Evolutionary conservation across 2,888 invertebrate genomes (phyloP), one percentile per base, ranked within the genome.

Genomic region (Axea sp.): DNA sequence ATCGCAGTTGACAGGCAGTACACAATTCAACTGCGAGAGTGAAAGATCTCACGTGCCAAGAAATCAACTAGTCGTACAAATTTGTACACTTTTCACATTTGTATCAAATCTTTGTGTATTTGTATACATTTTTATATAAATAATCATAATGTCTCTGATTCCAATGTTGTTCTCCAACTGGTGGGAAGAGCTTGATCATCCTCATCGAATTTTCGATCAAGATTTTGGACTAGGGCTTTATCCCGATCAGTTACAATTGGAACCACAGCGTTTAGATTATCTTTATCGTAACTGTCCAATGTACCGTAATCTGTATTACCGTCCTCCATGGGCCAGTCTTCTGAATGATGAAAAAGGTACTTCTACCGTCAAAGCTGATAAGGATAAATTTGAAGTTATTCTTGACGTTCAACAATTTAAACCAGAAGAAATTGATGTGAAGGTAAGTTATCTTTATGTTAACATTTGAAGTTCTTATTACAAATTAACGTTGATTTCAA

Each of bases 111-210:
- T n/a, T n/a, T n/a, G n/a, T n/a, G n/a, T n/a, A n/a, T n/a, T n/a
- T n/a, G n/a, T n/a, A n/a, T n/a, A n/a, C n/a, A n/a, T n/a, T n/a
- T n/a, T n/a, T n/a, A n/a, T n/a, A n/a, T n/a, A n/a, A n/a, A n/a
- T n/a, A n/a, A n/a, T n/a, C n/a, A n/a, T n/a, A n/a, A 94, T 95
- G 94, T 94, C 94, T 84, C 89, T 94, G 86, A 92, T 94, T 78
- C 95, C 95, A 74, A 90, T 94, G 88, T 89, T 94, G 88, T 94
- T 93, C 89, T 93, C 94, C 75, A 94, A 95, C 85, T 94, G 94
- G 94, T 95, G 94, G 94, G 94, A 94, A 83, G 94, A 94, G 82
- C 90, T 91, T 86, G 92, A 90, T 31, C 90, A 49, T 22, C 64
- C 64, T 7, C 93, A 93, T 57, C 91, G 94, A 45, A 90, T 95